Evolutionary conservation across 2,113 vertebrate species (phyloP).

Genomic region (Rhabdomys dilectus): DNA sequence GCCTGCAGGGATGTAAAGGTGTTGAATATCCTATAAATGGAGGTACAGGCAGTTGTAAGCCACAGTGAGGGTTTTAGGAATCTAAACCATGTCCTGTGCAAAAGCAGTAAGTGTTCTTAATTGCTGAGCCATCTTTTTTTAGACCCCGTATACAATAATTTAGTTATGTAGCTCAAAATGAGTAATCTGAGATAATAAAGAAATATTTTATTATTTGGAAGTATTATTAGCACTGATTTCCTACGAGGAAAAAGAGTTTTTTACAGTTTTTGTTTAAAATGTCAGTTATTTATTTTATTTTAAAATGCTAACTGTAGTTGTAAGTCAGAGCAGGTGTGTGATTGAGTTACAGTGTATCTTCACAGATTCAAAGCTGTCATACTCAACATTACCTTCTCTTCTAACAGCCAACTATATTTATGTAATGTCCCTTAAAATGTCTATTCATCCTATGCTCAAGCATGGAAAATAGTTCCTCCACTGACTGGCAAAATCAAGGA

Average conservation of each 20-base stretch:
- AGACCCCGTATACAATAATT: background rate
- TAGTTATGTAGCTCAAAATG: background rate
- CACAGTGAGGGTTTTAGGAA: background rate
- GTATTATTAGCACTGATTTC: background rate
- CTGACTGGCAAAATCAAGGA: slow-evolving; percentile 7
- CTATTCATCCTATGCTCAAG: background rate
- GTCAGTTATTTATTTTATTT: background rate
- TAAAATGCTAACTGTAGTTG: background rate
- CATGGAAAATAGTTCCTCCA: background rate
- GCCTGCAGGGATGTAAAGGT: background rate
- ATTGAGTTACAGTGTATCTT: background rate
- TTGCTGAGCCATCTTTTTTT: background rate
- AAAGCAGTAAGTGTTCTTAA: background rate
- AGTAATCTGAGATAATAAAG: background rate
- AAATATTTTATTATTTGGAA: background rate
- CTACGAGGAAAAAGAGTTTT: background rate
- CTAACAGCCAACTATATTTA: background rate
- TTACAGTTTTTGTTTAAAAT: background rate
- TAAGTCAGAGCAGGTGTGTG: background rate
- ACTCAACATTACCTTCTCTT: background rate
- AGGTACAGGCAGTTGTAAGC: background rate
- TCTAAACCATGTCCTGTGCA: background rate
- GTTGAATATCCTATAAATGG: background rate
- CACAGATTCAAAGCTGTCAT: background rate
- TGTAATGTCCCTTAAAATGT: background rate